These are phyloP conservation scores for Hemithea aestivaria DNA, from an alignment of 2,888 invertebrate species.

Conservation along the genomic window DNA sequence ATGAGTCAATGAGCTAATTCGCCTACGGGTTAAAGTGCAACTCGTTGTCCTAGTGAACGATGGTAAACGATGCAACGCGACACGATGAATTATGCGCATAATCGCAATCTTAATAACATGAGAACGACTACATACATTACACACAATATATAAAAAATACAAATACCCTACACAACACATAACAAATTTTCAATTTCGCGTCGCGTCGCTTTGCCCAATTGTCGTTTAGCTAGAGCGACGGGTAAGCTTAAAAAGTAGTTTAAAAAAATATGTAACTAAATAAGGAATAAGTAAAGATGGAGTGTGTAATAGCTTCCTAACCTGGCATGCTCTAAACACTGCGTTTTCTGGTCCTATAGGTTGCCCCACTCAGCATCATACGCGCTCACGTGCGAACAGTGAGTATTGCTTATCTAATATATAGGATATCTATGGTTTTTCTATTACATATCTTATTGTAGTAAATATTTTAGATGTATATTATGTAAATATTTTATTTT, in stretches of 20 bases:
- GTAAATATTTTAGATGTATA: constrained; percentile 1
- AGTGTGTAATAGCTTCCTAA: constrained; percentile 69
- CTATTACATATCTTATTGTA: constrained; percentile 24
- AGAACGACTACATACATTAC: too few species aligned
- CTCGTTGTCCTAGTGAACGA: too few species aligned
- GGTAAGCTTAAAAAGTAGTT: constrained; percentile 14
- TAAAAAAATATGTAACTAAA: constrained; percentile 8
- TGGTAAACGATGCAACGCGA: too few species aligned
- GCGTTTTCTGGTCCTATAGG: constrained; percentile 75
- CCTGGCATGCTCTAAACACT: constrained; percentile 76
- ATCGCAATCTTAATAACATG: too few species aligned
- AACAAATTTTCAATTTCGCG: too few species aligned
- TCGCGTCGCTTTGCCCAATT: too few species aligned
- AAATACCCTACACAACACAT: too few species aligned
- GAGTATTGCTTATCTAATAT: constrained; percentile 72
- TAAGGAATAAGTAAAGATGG: constrained; percentile 18
- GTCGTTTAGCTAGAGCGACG: too few species aligned
- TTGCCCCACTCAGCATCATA: constrained; percentile 81
- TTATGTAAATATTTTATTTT: too few species aligned
- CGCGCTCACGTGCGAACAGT: constrained; percentile 83
- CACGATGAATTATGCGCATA: too few species aligned
- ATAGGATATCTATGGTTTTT: constrained; percentile 37
- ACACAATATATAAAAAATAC: too few species aligned
- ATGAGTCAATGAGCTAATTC: constrained; percentile 4
- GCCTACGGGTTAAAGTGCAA: constrained; percentile 16